These are phyloP conservation scores for Falco rusticolus DNA, from an alignment of 2,797 vertebrate species.

Conservation along the genomic window DNA sequence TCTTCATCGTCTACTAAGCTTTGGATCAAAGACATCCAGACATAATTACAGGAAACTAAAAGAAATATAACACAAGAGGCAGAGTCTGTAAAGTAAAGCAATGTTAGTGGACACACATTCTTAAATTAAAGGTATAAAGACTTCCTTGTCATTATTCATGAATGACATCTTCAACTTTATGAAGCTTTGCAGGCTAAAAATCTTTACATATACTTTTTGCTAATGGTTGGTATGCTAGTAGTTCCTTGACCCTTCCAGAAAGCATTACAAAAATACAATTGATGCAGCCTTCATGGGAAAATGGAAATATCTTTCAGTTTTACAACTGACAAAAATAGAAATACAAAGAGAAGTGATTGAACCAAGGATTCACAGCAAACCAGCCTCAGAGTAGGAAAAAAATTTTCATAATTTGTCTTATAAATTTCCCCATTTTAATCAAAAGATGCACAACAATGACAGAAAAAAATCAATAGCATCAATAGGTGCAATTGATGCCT, in stretches of 20 bases:
- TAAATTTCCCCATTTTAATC: neutral
- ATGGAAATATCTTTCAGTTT: neutral
- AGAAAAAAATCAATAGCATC: neutral
- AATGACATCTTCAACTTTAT: neutral
- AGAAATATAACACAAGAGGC: neutral
- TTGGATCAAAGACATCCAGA: neutral
- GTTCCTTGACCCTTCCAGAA: constrained; percentile 3
- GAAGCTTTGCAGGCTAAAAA: constrained; percentile 32
- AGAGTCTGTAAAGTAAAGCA: neutral
- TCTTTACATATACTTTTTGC: constrained; percentile 22
- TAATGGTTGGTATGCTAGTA: neutral
- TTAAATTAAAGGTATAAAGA: neutral
- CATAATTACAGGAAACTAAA: neutral
- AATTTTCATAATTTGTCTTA: neutral
- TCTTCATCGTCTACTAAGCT: neutral
- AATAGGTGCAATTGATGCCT: neutral
- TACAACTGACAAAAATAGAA: neutral
- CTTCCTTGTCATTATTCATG: neutral
- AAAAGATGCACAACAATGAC: neutral
- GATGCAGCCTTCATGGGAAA: neutral
- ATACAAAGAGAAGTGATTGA: neutral
- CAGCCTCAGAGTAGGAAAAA: neutral
- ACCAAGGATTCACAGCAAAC: neutral
- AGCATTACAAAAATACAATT: neutral
- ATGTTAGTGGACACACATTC: neutral